A percentile compares a stretch with the other conserved stretches of the same genome.
Evolutionary conservation across 1,140 invertebrate genomes (phyloP).

Genomic region (Cydia splendana): DNA sequence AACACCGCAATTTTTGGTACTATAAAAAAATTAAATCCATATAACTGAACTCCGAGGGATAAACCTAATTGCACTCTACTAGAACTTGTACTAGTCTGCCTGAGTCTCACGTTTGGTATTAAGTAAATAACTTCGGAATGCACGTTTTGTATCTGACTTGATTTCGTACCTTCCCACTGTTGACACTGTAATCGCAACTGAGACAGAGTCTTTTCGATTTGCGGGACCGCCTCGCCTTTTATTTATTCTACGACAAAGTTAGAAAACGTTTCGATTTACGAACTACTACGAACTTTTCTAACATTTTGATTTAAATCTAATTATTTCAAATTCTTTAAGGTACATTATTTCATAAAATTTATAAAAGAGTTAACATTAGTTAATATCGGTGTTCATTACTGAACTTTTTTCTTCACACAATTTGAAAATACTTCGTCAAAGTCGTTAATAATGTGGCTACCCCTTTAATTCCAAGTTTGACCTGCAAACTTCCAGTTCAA

Average conservation of each 20-base stretch:
- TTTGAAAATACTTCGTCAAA: neutral
- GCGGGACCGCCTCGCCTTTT: neutral
- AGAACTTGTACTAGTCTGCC: neutral
- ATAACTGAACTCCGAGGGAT: neutral
- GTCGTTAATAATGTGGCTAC: conserved; percentile 4
- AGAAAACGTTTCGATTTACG: neutral
- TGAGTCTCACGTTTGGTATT: neutral
- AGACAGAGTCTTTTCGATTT: conserved; percentile 12
- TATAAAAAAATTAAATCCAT: too few relatives aligned
- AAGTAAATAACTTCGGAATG: neutral
- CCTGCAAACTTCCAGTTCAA: neutral
- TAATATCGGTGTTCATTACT: neutral
- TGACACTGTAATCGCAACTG: conserved; percentile 15
- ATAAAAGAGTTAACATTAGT: neutral
- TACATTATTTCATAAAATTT: neutral
- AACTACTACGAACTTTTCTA: neutral
- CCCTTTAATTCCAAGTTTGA: neutral
- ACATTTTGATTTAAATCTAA: neutral
- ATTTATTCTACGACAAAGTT: conserved; percentile 5
- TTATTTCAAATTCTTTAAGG: neutral
- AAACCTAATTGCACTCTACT: neutral
- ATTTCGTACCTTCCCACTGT: neutral
- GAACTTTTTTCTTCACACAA: neutral
- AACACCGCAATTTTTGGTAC: too few relatives aligned
- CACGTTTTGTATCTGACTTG: conserved; percentile 1